Evolutionary conservation across 2,888 invertebrate species (phyloP).

Genomic region (Pyrgus malvae): DNA sequence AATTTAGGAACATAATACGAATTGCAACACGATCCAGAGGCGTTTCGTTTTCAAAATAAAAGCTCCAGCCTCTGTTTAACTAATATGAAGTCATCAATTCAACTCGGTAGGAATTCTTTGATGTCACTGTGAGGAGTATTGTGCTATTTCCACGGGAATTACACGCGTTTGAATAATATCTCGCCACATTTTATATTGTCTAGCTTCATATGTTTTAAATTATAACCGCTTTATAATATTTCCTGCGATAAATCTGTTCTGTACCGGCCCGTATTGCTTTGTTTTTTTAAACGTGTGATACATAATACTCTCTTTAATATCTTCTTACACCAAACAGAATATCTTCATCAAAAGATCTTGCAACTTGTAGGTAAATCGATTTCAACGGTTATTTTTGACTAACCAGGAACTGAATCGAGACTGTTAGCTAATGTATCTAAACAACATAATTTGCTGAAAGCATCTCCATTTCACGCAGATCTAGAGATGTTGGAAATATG

Average conservation of each 20-base stretch:
- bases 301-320: too few relatives aligned
- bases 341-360: too few relatives aligned
- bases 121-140: constrained; percentile 42
- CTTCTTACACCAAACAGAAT: too few relatives aligned
- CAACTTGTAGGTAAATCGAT: too few relatives aligned
- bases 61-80: constrained; percentile 40
- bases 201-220: constrained; percentile 25
- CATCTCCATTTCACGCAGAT: constrained; percentile 12
- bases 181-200: constrained; percentile 27
- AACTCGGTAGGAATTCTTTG: constrained; percentile 50
- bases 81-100: constrained; percentile 54
- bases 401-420: not conserved
- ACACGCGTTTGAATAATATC: constrained; percentile 26
- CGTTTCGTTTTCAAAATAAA: constrained; percentile 30
- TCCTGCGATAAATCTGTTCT: constrained; percentile 8
- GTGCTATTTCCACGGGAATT: constrained; percentile 27
- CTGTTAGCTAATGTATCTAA: constrained; percentile 1
- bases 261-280: too few relatives aligned
- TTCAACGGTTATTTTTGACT: not conserved
- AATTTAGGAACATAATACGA: constrained; percentile 22
- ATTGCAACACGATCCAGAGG: constrained; percentile 19
- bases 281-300: too few relatives aligned
- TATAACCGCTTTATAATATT: constrained; percentile 13
- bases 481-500: constrained; percentile 16
- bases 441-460: constrained; percentile 14